Percentiles rank a stretch among this genome's conserved stretches.
Conservation (phyloP, 2,113 vertebrate genomes). For the Sinocyclocheilus maitianheensis region DNA sequence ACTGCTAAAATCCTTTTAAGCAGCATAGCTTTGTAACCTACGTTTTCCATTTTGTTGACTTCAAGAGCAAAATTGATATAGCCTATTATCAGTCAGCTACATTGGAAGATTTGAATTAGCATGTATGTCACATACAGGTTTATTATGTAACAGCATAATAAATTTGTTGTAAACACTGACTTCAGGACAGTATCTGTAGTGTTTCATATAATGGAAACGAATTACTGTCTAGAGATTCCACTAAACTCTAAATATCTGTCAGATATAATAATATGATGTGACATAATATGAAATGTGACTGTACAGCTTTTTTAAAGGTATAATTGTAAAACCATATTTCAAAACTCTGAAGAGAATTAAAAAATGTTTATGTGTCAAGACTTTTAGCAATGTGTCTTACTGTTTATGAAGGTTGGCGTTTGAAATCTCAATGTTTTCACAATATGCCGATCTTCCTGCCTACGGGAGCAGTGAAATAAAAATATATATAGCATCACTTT, state of each 20-base stretch:
- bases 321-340: neutral
- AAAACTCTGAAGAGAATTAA: neutral
- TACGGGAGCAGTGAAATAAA: neutral
- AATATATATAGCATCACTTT: neutral
- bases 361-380: neutral
- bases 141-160: too few species aligned
- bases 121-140: neutral
- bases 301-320: neutral
- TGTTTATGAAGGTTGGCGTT: too few species aligned
- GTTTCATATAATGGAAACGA: neutral
- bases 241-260: too few species aligned
- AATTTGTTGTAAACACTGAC: neutral
- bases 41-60: neutral
- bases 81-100: neutral
- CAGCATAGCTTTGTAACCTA: neutral
- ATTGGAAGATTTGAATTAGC: neutral
- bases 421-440: neutral
- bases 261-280: too few species aligned
- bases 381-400: neutral
- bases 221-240: conserved; percentile 20
- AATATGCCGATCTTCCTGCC: neutral
- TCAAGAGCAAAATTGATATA: neutral
- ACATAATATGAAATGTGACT: conserved; percentile 33
- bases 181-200: conserved; percentile 5
- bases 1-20: neutral